Evolutionary conservation across 2,797 vertebrate genomes (phyloP).

Genomic region (Valencia hispanica): DNA sequence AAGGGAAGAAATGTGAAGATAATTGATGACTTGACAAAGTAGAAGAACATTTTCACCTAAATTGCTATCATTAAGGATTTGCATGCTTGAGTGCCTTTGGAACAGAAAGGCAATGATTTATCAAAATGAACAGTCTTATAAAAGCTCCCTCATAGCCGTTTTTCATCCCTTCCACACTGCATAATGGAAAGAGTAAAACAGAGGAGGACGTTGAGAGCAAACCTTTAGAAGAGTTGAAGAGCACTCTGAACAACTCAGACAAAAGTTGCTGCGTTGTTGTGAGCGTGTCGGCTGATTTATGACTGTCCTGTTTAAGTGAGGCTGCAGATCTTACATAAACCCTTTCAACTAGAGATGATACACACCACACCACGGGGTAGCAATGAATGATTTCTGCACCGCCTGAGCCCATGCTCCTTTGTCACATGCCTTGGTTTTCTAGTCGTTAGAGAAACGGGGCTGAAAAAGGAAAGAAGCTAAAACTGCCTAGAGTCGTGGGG

Average conservation of each 20-base stretch:
- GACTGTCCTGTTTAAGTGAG: constrained; percentile 54
- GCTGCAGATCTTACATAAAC: constrained; percentile 65
- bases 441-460: constrained; percentile 33
- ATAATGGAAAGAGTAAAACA: constrained; percentile 13
- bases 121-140: constrained; percentile 16
- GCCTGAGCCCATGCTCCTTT: constrained; percentile 25
- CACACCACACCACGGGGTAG: constrained; percentile 31
- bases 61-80: constrained; percentile 44
- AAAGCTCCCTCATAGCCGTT: constrained; percentile 22
- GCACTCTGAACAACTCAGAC: constrained; percentile 35
- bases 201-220: constrained; percentile 1
- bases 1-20: constrained; percentile 22
- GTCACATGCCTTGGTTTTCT: constrained; percentile 37
- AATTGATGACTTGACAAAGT: constrained; percentile 17
- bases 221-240: constrained; percentile 35
- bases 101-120: constrained; percentile 33
- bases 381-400: constrained; percentile 34
- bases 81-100: constrained; percentile 15
- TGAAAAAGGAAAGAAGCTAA: constrained; percentile 22
- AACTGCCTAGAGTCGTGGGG: not conserved
- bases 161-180: constrained; percentile 30
- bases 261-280: constrained; percentile 55
- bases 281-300: constrained; percentile 58
- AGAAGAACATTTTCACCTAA: constrained; percentile 31
- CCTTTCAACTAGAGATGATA: constrained; percentile 47